Evolutionary conservation across 2,797 vertebrate species (phyloP).

Genomic region (Agapornis canus): DNA sequence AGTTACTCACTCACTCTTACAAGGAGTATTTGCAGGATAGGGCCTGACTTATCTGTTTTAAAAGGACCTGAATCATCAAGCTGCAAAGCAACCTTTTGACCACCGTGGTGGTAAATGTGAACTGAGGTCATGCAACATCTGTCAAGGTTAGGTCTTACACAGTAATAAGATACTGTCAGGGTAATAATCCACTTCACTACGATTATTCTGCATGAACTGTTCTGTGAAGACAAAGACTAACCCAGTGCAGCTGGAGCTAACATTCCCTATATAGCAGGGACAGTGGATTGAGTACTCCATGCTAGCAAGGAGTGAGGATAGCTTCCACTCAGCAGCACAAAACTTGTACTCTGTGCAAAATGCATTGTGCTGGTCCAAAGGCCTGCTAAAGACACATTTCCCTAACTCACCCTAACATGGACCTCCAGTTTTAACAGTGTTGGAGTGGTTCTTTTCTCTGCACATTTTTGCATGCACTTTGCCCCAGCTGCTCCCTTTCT

Average conservation of each 20-base stretch:
- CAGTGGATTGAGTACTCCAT: background rate
- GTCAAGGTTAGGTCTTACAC: background rate
- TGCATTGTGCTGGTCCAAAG: background rate
- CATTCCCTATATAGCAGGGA: background rate
- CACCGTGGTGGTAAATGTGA: background rate
- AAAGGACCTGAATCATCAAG: background rate
- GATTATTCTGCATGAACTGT: background rate
- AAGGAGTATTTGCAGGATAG: background rate
- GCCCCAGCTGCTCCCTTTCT: background rate
- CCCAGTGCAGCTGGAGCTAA: background rate
- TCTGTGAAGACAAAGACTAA: background rate
- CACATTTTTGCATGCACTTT: background rate
- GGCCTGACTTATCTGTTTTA: background rate
- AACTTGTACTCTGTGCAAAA: background rate
- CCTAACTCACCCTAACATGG: background rate
- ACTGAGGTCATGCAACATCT: background rate
- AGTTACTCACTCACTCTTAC: background rate
- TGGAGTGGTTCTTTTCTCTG: background rate
- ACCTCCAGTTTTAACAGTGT: background rate
- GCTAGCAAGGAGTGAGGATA: accelerated
- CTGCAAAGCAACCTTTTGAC: background rate
- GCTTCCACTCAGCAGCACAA: background rate
- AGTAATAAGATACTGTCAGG: background rate
- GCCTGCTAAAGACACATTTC: background rate
- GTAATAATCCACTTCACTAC: background rate